phyloP scores from a whole-genome alignment of 2,888 invertebrate species.

The Myopa testacea region DNA sequence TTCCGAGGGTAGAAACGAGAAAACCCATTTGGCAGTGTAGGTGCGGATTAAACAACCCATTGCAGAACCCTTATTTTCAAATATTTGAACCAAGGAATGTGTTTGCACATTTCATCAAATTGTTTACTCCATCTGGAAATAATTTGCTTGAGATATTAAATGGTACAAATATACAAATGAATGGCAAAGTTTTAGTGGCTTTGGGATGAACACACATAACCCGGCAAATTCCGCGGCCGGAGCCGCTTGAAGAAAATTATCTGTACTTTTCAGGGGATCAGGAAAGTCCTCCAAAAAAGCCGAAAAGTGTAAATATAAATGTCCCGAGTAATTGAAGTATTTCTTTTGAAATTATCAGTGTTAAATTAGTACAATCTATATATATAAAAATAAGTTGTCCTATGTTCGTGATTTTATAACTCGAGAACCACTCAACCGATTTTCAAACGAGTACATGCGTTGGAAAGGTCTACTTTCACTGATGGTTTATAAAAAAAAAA shows the following conservation, averaged over 20 bases:
- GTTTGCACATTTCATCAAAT: conserved; percentile 79
- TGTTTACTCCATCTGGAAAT: conserved; percentile 81
- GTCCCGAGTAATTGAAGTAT: conserved; percentile 90
- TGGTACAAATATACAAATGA: not conserved
- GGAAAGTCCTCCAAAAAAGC: conserved; percentile 87
- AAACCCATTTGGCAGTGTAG: conserved; percentile 99
- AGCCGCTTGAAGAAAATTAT: conserved; percentile 84
- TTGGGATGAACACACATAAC: conserved; percentile 99
- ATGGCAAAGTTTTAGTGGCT: conserved; percentile 88
- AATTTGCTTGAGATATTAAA: not conserved
- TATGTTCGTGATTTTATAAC: no score
- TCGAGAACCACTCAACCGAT: no score
- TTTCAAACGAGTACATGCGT: no score
- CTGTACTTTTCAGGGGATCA: conserved; percentile 74
- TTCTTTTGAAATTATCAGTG: conserved; percentile 56
- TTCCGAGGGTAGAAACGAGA: conserved; percentile 91
- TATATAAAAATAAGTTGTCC: no score
- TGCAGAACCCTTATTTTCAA: conserved; percentile 95
- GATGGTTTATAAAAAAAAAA: no score
- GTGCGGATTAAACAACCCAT: conserved; percentile 99
- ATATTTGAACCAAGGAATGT: conserved; percentile 95
- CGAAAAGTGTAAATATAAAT: conserved; percentile 95
- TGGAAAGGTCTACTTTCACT: no score
- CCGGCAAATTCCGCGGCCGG: conserved; percentile 87
- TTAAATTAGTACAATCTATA: no score